Conservation (phyloP, 2,113 vertebrate species). For the Muscicapa adusta region DNA sequence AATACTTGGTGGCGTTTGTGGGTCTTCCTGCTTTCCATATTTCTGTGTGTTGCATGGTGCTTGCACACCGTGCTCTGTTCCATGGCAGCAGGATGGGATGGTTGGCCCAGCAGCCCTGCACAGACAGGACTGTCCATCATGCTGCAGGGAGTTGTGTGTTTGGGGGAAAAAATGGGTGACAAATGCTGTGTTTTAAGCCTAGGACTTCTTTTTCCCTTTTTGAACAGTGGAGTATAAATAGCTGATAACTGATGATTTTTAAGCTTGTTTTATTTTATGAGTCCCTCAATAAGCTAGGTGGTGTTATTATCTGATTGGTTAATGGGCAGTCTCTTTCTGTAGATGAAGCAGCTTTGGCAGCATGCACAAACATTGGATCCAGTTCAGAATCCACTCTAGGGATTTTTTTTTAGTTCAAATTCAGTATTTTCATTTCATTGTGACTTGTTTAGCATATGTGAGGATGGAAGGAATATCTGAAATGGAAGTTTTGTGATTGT, state of each 20-base stretch:
- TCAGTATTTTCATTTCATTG: not conserved
- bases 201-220: not conserved
- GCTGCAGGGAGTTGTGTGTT: not conserved
- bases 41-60: accelerated
- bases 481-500: not conserved
- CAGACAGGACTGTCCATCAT: not conserved
- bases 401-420: not conserved
- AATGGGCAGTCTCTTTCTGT: not conserved
- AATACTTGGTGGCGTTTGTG: not conserved
- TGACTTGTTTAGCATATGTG: not conserved
- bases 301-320: not conserved
- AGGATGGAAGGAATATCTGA: not conserved
- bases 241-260: not conserved
- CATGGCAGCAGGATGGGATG: not conserved
- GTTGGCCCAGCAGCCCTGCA: not conserved
- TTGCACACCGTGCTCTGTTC: not conserved
- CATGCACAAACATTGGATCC: not conserved
- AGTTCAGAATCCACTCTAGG: not conserved
- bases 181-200: conserved; percentile 35
- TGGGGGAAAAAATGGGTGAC: not conserved
- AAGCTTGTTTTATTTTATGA: not conserved
- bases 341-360: not conserved
- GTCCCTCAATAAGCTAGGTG: not conserved
- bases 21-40: not conserved
- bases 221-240: conserved; percentile 24